Evolutionary conservation across 2,113 vertebrate species (phyloP).

Genomic region (Vulpes lagopus): DNA sequence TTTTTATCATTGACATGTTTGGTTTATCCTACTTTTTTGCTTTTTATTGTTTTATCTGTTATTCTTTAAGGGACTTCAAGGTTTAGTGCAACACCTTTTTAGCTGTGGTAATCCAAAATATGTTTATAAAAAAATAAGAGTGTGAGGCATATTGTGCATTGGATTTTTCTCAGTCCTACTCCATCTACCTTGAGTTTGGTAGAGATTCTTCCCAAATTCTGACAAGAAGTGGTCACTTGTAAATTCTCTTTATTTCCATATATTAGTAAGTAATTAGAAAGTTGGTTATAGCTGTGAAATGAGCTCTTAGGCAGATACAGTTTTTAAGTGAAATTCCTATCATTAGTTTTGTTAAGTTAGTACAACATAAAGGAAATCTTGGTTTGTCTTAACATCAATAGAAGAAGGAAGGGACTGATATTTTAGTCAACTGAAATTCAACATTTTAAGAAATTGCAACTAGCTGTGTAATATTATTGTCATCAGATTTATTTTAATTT

Average conservation of each 20-base stretch:
- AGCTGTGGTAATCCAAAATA: neutral
- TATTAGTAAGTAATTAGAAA: constrained; percentile 45
- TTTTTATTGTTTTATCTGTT: neutral
- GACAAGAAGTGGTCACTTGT: constrained; percentile 2
- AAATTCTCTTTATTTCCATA: neutral
- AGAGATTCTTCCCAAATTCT: constrained; percentile 25
- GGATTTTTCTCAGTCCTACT: constrained; percentile 27
- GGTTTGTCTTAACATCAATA: neutral
- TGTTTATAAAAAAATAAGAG: neutral
- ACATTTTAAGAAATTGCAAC: neutral
- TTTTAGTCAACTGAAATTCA: constrained; percentile 20
- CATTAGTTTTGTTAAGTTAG: constrained; percentile 11
- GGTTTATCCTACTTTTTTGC: neutral
- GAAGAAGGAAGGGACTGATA: neutral
- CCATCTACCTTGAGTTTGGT: neutral
- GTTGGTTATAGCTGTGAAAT: neutral
- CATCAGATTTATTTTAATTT: neutral
- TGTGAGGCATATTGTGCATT: neutral
- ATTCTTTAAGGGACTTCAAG: neutral
- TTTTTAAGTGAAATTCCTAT: neutral
- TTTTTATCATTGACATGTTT: neutral
- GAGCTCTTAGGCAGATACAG: neutral
- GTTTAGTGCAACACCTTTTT: neutral
- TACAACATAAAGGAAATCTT: neutral
- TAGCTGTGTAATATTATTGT: neutral